A percentile compares a stretch with the other conserved stretches of the same genome.
These are phyloP conservation scores for Sylvilagus floridanus DNA, from an alignment of 2,797 vertebrate genomes.

Conservation along the genomic window DNA sequence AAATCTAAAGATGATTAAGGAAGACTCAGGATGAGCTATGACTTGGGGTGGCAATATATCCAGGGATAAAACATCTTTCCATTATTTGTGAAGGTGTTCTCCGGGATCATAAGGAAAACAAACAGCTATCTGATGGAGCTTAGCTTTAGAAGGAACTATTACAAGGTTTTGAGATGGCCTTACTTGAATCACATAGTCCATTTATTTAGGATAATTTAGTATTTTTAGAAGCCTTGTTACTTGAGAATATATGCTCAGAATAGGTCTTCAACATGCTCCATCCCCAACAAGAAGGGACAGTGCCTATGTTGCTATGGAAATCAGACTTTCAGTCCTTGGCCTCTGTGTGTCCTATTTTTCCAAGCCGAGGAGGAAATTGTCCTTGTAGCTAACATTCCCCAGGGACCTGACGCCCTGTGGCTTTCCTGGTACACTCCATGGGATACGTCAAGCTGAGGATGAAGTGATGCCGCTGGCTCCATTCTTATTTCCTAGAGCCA, in stretches of 20 bases:
- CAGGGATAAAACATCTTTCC: background rate
- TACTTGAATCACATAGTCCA: background rate
- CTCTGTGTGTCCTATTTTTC: constrained; percentile 1
- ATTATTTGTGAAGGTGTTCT: background rate
- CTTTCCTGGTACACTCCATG: background rate
- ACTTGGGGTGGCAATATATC: background rate
- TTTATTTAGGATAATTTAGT: background rate
- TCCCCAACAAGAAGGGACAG: background rate
- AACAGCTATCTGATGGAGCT: background rate
- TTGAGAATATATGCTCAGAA: background rate
- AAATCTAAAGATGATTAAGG: constrained; percentile 14
- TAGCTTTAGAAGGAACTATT: background rate
- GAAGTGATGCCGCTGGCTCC: background rate
- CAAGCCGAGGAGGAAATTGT: background rate
- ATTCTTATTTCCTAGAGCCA: background rate
- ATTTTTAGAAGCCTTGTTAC: background rate
- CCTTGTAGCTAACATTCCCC: background rate
- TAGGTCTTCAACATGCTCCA: background rate
- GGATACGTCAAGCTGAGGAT: background rate
- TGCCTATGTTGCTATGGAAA: background rate
- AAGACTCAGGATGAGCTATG: background rate
- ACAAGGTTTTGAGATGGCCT: background rate
- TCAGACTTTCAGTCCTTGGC: background rate
- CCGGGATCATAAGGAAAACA: background rate
- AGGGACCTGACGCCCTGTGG: background rate